Conservation (phyloP, 1,140 invertebrate species). For the Lucilia cuprina region DNA sequence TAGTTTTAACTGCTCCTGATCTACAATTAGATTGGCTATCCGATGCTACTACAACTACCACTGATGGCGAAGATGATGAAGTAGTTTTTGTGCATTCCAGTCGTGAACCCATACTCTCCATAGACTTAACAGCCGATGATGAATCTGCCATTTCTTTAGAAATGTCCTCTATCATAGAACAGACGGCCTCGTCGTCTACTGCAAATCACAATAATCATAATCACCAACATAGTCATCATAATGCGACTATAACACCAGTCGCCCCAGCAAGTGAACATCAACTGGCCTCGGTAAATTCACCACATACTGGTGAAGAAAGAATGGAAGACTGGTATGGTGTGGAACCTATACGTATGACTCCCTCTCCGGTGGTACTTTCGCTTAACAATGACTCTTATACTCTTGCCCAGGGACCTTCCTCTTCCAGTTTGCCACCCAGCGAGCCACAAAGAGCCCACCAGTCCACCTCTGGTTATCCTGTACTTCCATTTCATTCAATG, state of each 20-base stretch:
- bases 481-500: neutral
- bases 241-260: neutral
- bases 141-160: constrained; percentile 39
- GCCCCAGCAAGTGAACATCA: neutral
- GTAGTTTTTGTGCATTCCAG: constrained; percentile 61
- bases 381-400: constrained; percentile 8
- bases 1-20: constrained; percentile 75
- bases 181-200: neutral
- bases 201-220: neutral
- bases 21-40: constrained; percentile 80
- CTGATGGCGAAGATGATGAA: constrained; percentile 67
- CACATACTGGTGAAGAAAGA: no score
- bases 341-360: neutral
- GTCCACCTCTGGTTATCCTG: neutral
- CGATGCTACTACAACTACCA: constrained; percentile 65
- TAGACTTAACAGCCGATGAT: constrained; percentile 58
- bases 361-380: neutral
- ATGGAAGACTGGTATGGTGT: neutral
- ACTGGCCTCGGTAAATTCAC: neutral
- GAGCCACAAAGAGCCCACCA: constrained; percentile 36
- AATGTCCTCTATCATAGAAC: neutral
- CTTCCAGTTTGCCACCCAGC: neutral
- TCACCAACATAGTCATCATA: neutral
- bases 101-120: constrained; percentile 56
- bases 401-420: constrained; percentile 15